Base-by-base conservation (phyloP, 2,797 vertebrate genomes). In the Sebastes vulpes region DNA sequence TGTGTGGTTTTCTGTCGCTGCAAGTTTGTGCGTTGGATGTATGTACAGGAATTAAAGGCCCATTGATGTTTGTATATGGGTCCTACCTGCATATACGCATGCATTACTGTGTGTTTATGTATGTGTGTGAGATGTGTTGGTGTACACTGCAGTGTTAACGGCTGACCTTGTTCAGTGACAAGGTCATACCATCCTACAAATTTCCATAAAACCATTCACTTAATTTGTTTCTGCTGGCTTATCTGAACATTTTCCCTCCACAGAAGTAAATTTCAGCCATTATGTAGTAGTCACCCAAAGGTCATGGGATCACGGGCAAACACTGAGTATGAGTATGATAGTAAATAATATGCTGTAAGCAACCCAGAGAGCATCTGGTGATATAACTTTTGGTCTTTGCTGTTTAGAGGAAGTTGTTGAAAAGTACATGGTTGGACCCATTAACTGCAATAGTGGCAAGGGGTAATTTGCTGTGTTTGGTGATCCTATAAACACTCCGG, bases 191-290 rank as follows among this genome's bases (percentile, higher is more conserved):
- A 42, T 8, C 54, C 9, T 79, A 52, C 18, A 21, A 65, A 81
- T 81, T 48, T 71, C 21, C 72, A 86, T 84, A 71, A 64, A 69
- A 71, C 6, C 25, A 25, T 74, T 70, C 7, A 29, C 12, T 69
- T 18, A n/a, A 68, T 78, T 78, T 60, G 29, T 75, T 53, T 74
- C 18, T 59, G 28, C n/a, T 5, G 54, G 56, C 69, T 83, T 54
- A 64, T 84, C 69, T 64, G 7, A 70, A 67, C 70, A 32, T 56
- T 31, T 28, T 57, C 14, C 7, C 12, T 69, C 29, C 20, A 52
- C 26, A 14, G 31, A 54, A 3, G 28, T 18, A 35, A 14, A 59
- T 60, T 9, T 16, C 69, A 38, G 20, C 18, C n/a, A 9, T 69
- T 69, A 65, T 58, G 1, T 23, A n/a, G 4, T 18, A 2, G 20